These are phyloP conservation scores for Tachycineta bicolor DNA, from an alignment of 2,113 vertebrate species.

Conservation along the genomic window DNA sequence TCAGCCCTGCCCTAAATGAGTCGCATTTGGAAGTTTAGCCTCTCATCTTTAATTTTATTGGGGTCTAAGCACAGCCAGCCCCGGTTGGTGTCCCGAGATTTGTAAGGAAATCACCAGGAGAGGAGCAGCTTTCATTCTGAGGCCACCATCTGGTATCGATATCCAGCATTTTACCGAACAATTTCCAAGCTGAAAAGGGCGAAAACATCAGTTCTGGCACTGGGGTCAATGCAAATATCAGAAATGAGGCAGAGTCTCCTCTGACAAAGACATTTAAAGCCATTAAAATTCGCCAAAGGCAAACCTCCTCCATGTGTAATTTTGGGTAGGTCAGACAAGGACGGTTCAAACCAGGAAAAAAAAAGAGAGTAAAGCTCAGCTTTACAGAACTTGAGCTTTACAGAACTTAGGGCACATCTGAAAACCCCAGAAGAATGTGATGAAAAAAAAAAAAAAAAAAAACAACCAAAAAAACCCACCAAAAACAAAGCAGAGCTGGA, in stretches of 20 bases:
- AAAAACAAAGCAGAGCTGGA: neutral
- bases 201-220: neutral
- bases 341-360: neutral
- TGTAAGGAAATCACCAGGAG: neutral
- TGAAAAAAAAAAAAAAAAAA: neutral
- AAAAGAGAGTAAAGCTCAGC: neutral
- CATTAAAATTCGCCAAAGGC: neutral
- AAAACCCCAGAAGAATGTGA: neutral
- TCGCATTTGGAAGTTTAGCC: neutral
- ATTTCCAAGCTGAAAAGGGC: neutral
- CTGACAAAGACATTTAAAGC: neutral
- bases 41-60: neutral
- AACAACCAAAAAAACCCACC: too few species aligned
- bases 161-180: neutral
- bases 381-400: neutral
- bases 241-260: neutral
- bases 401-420: neutral
- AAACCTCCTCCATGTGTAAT: neutral
- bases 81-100: neutral
- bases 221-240: neutral
- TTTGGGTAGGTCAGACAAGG: neutral
- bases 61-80: neutral
- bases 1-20: neutral
- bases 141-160: accelerated
- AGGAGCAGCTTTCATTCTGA: neutral